A percentile compares a stretch with the other conserved stretches of the same genome.
These are phyloP conservation scores for Oncopeltus fasciatus DNA, from an alignment of 1,140 invertebrate species.

Conservation along the genomic window DNA sequence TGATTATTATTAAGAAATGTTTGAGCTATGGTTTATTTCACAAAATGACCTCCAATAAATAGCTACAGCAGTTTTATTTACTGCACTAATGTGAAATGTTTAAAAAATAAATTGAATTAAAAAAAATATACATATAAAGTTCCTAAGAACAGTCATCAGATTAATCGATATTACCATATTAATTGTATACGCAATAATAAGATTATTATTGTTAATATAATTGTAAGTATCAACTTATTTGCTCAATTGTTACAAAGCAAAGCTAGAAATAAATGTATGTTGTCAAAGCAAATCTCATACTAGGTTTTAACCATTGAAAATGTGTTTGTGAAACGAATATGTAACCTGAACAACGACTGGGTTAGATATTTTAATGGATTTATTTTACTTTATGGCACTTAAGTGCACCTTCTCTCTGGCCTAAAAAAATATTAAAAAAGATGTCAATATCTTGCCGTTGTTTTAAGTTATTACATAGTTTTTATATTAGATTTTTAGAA, in stretches of 20 bases:
- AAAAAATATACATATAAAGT: too few species aligned
- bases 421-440: too few species aligned
- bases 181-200: slow-evolving; percentile 6
- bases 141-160: slow-evolving; percentile 4
- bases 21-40: too few species aligned
- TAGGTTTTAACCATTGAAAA: background rate
- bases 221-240: slow-evolving; percentile 3
- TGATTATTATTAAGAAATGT: too few species aligned
- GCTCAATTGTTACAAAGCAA: slow-evolving; percentile 7
- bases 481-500: background rate
- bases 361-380: background rate
- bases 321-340: background rate
- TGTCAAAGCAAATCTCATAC: background rate
- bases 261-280: background rate
- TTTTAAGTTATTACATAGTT: background rate
- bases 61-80: too few species aligned
- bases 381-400: background rate
- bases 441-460: slow-evolving; percentile 6
- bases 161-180: slow-evolving; percentile 1
- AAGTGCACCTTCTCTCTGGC: background rate
- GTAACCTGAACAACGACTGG: background rate
- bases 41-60: too few species aligned
- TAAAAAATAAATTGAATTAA: too few species aligned
- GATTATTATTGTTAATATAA: slow-evolving; percentile 7
- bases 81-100: too few species aligned